A percentile compares a stretch with the other conserved stretches of the same genome.
Conservation (phyloP, 2,888 invertebrate genomes). For the Pinctada fucata region DNA sequence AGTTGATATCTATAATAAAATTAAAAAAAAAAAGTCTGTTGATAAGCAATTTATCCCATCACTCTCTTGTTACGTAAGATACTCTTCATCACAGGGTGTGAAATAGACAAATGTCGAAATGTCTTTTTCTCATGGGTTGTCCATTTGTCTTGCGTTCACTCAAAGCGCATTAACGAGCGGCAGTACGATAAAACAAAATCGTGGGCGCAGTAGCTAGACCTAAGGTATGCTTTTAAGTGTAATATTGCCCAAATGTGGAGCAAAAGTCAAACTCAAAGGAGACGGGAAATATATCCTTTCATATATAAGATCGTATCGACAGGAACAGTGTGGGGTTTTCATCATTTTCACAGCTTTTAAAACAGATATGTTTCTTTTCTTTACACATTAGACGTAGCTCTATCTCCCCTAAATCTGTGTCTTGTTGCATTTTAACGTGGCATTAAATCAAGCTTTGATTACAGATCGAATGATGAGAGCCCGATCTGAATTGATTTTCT, state of each 20-base stretch:
- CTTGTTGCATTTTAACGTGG: background rate
- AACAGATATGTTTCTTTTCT: background rate
- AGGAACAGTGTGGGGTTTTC: background rate
- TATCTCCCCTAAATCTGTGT: background rate
- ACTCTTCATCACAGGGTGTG: background rate
- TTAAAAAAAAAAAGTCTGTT: too few species aligned
- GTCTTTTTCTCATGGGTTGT: background rate
- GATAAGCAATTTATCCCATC: too few species aligned
- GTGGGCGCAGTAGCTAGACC: background rate
- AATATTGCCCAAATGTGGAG: background rate
- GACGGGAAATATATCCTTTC: too few species aligned
- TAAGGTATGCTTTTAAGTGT: background rate
- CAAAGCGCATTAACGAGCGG: background rate
- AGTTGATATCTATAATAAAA: too few species aligned
- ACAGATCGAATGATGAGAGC: too few species aligned
- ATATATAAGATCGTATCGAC: too few species aligned
- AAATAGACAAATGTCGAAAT: background rate
- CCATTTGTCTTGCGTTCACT: background rate
- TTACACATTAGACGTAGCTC: background rate
- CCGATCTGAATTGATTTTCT: too few species aligned
- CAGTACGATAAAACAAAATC: background rate
- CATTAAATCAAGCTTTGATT: background rate
- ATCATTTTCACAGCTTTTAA: constrained; percentile 1
- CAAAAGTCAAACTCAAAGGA: background rate
- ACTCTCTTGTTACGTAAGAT: background rate